Evolutionary conservation across 2,797 vertebrate genomes (phyloP).

Genomic region (Scyliorhinus canicula): DNA sequence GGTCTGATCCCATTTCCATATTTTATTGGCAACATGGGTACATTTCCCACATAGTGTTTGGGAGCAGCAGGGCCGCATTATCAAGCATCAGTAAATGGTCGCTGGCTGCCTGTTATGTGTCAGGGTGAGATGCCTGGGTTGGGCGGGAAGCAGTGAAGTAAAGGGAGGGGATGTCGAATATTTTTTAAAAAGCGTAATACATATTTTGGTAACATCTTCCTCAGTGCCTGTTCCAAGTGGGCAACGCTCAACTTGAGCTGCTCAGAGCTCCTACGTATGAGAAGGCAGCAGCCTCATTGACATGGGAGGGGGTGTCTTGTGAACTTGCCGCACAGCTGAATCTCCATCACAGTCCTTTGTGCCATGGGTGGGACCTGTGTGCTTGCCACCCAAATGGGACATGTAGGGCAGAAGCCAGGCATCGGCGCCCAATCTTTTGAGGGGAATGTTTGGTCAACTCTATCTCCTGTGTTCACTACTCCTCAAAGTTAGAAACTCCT

Average conservation of each 20-base stretch:
- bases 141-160: neutral
- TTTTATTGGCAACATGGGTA: neutral
- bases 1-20: neutral
- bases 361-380: neutral
- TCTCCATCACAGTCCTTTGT: neutral
- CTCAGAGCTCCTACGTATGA: neutral
- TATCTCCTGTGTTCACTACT: neutral
- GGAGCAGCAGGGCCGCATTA: neutral
- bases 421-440: neutral
- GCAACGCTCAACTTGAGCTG: neutral
- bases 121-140: neutral
- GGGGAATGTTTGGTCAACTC: neutral
- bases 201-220: neutral
- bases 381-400: neutral
- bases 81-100: neutral
- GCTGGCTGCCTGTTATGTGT: neutral
- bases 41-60: too few species aligned
- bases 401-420: neutral
- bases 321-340: neutral
- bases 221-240: neutral
- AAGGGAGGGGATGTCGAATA: neutral
- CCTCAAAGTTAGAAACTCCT: neutral
- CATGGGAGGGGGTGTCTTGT: neutral
- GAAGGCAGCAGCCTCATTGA: neutral
- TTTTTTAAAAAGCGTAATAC: neutral